These are phyloP conservation scores for Campylorhamphus procurvoides DNA, from an alignment of 2,113 vertebrate species.

Conservation along the genomic window DNA sequence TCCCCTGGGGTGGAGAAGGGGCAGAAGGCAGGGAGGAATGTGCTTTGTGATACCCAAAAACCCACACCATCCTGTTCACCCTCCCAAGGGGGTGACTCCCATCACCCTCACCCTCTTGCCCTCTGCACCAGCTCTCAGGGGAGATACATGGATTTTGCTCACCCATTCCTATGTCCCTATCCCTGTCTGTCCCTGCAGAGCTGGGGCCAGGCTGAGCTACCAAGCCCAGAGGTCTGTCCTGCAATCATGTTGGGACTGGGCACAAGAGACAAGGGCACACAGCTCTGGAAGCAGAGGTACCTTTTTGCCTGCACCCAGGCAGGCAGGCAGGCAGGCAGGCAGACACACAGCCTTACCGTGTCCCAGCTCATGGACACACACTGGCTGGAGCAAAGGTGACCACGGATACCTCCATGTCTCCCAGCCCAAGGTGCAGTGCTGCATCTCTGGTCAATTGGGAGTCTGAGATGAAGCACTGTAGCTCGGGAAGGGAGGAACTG, in stretches of 20 bases:
- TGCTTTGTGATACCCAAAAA: not conserved
- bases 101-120: not conserved
- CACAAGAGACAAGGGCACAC: rapidly evolving
- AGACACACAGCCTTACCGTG: not conserved
- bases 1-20: rapidly evolving
- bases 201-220: not conserved
- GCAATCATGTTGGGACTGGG: rapidly evolving
- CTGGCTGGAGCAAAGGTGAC: rapidly evolving
- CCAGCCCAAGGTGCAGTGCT: conserved; percentile 99
- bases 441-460: conserved; percentile 99
- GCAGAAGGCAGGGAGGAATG: not conserved
- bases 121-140: not conserved
- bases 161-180: not conserved
- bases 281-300: rapidly evolving
- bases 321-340: rapidly evolving
- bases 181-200: not conserved
- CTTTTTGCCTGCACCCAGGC: not conserved
- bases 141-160: rapidly evolving
- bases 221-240: not conserved
- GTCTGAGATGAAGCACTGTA: conserved; percentile 99
- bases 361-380: rapidly evolving
- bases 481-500: conserved; percentile 90
- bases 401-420: conserved; percentile 61
- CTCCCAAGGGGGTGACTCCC: not conserved
- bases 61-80: rapidly evolving